Evolutionary conservation across 2,888 invertebrate genomes (phyloP).

Genomic region (Ecdyonurus torrentis): DNA sequence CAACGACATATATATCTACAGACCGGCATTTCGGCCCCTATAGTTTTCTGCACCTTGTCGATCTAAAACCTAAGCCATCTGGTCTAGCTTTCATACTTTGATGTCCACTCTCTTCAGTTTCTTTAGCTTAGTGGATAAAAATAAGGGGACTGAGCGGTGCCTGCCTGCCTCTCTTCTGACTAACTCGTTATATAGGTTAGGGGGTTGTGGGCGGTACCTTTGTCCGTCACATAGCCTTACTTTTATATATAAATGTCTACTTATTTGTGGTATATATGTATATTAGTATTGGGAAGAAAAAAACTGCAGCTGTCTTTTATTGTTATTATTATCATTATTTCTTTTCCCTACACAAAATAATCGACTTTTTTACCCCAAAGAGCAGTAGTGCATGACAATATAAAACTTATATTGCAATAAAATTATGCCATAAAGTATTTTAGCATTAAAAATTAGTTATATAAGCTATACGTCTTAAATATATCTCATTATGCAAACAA

Average conservation of each 20-base stretch:
- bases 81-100: neutral
- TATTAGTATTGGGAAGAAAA: neutral
- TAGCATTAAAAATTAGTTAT: too few relatives aligned
- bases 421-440: too few relatives aligned
- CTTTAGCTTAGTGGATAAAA: neutral
- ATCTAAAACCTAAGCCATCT: neutral
- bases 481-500: too few relatives aligned
- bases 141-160: neutral
- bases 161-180: neutral
- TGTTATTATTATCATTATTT: neutral
- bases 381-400: too few relatives aligned
- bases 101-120: neutral
- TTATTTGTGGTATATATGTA: too few relatives aligned
- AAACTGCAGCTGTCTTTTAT: neutral
- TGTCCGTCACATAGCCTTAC: neutral
- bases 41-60: neutral
- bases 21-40: too few relatives aligned
- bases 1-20: too few relatives aligned
- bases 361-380: too few relatives aligned
- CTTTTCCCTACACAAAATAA: too few relatives aligned
- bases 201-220: neutral
- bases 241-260: neutral
- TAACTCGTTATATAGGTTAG: neutral
- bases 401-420: too few relatives aligned
- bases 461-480: too few relatives aligned